phyloP scores from a whole-genome alignment of 2,797 vertebrate genomes.

The Hybognathus amarus region DNA sequence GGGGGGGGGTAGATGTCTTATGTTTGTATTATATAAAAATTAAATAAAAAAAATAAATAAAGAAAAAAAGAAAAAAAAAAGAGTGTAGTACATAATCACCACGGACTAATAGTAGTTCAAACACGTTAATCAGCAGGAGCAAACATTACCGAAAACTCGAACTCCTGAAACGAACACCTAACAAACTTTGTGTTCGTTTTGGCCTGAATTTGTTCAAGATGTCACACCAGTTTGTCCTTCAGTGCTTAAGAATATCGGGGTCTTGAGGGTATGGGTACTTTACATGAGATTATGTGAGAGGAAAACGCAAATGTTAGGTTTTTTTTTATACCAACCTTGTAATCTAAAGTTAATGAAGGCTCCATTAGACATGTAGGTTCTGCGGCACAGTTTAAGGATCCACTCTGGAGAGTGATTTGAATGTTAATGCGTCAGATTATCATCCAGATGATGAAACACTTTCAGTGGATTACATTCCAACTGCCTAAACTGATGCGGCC shows the following conservation, averaged over 20 bases:
- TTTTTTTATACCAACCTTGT: constrained; percentile 34
- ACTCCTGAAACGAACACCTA: not conserved
- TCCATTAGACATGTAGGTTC: constrained; percentile 46
- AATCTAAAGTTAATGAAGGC: constrained; percentile 61
- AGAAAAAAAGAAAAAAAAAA: not conserved
- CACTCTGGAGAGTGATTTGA: constrained; percentile 40
- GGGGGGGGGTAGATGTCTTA: too few species aligned
- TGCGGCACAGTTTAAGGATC: constrained; percentile 53
- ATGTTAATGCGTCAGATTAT: constrained; percentile 55
- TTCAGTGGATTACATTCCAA: constrained; percentile 44
- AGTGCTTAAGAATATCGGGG: not conserved
- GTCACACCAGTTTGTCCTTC: not conserved
- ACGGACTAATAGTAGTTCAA: not conserved
- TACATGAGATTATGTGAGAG: constrained; percentile 3
- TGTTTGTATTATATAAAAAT: too few species aligned
- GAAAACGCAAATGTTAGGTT: not conserved
- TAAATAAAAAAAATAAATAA: too few species aligned
- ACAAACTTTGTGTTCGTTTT: not conserved
- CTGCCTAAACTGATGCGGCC: constrained; percentile 10
- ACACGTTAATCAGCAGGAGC: too few species aligned
- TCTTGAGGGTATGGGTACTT: not conserved
- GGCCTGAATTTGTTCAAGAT: not conserved
- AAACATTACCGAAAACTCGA: too few species aligned
- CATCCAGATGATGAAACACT: constrained; percentile 59
- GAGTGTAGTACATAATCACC: not conserved